A percentile compares a stretch with the other conserved stretches of the same genome.
These are phyloP conservation scores for Eilema griseolum DNA, from an alignment of 2,888 invertebrate genomes.

Conservation along the genomic window DNA sequence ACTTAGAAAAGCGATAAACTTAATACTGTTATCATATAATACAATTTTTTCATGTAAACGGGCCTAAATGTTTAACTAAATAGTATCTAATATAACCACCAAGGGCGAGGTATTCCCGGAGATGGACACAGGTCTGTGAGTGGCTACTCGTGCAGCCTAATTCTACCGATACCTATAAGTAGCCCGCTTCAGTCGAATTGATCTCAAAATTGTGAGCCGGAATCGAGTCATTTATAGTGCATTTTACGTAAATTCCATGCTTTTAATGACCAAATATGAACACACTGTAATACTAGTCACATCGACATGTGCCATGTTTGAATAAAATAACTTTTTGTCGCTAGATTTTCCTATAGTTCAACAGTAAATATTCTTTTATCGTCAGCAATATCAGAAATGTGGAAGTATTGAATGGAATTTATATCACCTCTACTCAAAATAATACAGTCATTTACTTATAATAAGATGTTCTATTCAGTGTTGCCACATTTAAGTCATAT, in stretches of 20 bases:
- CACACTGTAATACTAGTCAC: conserved; percentile 62
- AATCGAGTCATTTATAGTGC: conserved; percentile 76
- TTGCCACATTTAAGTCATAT: neutral
- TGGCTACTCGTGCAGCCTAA: conserved; percentile 36
- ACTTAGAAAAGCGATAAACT: conserved; percentile 32
- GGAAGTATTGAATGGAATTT: conserved; percentile 6
- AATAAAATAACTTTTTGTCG: conserved; percentile 12
- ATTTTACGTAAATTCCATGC: conserved; percentile 63
- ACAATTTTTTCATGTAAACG: conserved; percentile 39
- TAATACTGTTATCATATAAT: conserved; percentile 44
- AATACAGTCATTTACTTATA: conserved; percentile 14
- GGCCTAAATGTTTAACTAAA: conserved; percentile 58
- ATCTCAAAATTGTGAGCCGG: conserved; percentile 83
- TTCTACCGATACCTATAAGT: conserved; percentile 42
- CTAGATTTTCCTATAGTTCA: conserved; percentile 5
- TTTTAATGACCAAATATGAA: conserved; percentile 59
- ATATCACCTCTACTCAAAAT: neutral
- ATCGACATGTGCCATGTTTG: conserved; percentile 67
- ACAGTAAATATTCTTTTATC: neutral
- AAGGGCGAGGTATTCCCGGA: conserved; percentile 70
- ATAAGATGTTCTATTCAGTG: conserved; percentile 5
- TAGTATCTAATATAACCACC: conserved; percentile 57
- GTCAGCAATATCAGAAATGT: neutral
- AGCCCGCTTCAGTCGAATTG: conserved; percentile 73
- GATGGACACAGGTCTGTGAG: conserved; percentile 35